A percentile compares a stretch with the other conserved stretches of the same genome.
Evolutionary conservation across 2,888 invertebrate genomes (phyloP).

Genomic region (Heteromyza rotundicornis): DNA sequence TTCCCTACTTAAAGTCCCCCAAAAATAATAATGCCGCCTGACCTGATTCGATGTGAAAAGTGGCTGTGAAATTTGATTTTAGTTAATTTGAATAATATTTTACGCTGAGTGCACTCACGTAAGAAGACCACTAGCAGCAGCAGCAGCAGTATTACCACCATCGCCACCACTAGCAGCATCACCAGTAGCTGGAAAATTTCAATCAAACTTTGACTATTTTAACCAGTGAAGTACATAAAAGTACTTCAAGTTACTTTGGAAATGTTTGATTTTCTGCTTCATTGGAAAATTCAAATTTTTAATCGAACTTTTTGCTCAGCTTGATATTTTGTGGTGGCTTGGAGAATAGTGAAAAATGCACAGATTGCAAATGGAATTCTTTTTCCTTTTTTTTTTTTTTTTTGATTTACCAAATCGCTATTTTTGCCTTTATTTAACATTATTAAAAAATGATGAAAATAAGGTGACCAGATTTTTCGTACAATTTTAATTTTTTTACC

Average conservation of each 20-base stretch:
- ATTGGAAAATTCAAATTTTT: constrained; percentile 3
- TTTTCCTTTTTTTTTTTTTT: constrained; percentile 1
- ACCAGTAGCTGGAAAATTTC: no score
- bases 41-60: no score
- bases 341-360: neutral
- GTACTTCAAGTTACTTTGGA: neutral
- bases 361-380: neutral
- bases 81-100: neutral
- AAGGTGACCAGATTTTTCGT: no score
- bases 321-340: no score
- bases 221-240: neutral
- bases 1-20: no score
- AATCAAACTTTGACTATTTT: neutral
- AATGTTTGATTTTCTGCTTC: constrained; percentile 11
- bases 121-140: no score
- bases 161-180: no score
- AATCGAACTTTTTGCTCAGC: neutral
- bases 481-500: no score
- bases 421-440: neutral
- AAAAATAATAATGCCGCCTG: no score
- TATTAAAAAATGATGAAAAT: neutral
- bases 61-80: no score
- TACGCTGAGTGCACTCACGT: neutral
- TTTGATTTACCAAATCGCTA: neutral
- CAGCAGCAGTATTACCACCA: no score